These are phyloP conservation scores for Leucozona laternaria DNA, from an alignment of 2,888 invertebrate species.

Conservation along the genomic window DNA sequence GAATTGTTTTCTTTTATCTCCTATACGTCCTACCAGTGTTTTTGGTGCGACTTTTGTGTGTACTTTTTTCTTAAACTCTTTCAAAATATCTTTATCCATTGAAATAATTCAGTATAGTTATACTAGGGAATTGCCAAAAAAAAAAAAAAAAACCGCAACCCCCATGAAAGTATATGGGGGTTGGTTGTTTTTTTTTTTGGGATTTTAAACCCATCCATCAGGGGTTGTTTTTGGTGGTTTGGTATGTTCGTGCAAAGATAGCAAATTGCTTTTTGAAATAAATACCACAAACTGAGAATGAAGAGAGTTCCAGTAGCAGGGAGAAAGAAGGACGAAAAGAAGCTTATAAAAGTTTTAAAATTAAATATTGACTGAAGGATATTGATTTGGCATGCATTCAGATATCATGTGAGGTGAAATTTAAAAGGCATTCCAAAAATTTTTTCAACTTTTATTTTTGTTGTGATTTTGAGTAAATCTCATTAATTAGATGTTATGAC, in stretches of 20 bases:
- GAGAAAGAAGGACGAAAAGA: not conserved
- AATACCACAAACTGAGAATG: slow-evolving; percentile 26
- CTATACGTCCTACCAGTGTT: not conserved
- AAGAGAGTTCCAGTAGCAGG: not conserved
- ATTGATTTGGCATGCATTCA: slow-evolving; percentile 53
- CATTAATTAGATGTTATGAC: too few relatives aligned
- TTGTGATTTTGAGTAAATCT: not conserved
- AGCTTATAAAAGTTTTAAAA: slow-evolving; percentile 33
- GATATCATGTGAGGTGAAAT: slow-evolving; percentile 12
- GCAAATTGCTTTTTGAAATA: slow-evolving; percentile 67
- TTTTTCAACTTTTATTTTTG: not conserved
- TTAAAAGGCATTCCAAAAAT: not conserved
- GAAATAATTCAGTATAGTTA: slow-evolving; percentile 20
- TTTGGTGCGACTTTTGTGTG: slow-evolving; percentile 21
- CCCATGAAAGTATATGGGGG: slow-evolving; percentile 25
- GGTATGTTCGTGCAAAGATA: slow-evolving; percentile 48
- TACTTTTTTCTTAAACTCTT: slow-evolving; percentile 4
- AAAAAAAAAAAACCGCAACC: too few relatives aligned
- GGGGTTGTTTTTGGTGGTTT: slow-evolving; percentile 13
- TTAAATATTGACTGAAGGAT: slow-evolving; percentile 61
- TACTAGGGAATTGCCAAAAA: slow-evolving; percentile 42
- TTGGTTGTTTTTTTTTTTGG: not conserved
- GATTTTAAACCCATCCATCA: slow-evolving; percentile 6
- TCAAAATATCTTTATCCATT: slow-evolving; percentile 30
- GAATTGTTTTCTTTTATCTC: slow-evolving; percentile 42